These are phyloP conservation scores for Nasalis larvatus DNA, from an alignment of 2,113 vertebrate genomes.

Conservation along the genomic window DNA sequence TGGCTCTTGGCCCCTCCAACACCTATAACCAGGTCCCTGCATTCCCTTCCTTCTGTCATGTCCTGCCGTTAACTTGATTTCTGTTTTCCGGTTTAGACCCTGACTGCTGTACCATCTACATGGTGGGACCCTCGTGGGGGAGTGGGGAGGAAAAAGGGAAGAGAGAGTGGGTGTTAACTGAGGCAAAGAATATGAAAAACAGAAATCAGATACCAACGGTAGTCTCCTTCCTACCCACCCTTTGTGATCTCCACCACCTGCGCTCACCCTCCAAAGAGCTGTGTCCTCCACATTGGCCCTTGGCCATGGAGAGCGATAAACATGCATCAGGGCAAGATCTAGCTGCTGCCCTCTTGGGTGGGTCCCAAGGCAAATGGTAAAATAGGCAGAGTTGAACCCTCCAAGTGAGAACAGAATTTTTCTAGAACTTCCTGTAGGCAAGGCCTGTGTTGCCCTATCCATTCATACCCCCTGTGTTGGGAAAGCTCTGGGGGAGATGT, in stretches of 20 bases:
- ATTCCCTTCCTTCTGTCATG: neutral
- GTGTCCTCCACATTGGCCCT: neutral
- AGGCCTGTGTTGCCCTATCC: neutral
- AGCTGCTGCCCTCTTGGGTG: neutral
- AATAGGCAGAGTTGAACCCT: neutral
- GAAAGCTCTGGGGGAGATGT: neutral
- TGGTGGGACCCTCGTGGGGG: neutral
- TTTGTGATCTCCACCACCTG: neutral
- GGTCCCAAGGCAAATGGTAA: neutral
- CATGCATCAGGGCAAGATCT: neutral
- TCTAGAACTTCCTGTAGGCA: neutral
- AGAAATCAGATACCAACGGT: neutral
- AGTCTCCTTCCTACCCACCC: too few relatives aligned
- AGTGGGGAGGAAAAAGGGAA: fast-evolving
- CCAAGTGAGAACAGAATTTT: neutral
- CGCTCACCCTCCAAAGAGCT: neutral
- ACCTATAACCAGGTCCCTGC: neutral
- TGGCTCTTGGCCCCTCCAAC: neutral
- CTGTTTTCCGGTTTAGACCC: neutral
- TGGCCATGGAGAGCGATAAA: fast-evolving
- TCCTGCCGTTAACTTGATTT: neutral
- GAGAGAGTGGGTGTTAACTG: neutral
- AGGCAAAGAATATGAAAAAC: neutral
- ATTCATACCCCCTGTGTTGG: neutral
- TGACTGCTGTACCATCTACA: neutral